Evolutionary conservation across 2,797 vertebrate genomes (phyloP).

Genomic region (Alectoris magna): DNA sequence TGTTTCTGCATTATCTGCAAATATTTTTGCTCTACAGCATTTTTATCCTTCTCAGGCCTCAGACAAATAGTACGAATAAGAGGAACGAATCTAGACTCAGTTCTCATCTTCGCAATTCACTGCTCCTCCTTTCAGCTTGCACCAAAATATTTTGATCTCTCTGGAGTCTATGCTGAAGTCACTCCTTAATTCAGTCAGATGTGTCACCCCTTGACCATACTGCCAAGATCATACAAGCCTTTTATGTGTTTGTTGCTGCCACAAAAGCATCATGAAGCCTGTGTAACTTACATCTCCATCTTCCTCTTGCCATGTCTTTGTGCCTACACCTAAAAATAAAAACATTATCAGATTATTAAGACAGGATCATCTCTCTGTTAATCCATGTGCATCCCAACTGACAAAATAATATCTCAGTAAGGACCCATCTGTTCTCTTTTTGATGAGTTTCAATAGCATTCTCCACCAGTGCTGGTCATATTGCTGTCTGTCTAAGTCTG

Average conservation of each 20-base stretch:
- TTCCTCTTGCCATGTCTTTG: slow-evolving; percentile 11
- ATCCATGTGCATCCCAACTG: slow-evolving; percentile 13
- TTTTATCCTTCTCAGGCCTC: slow-evolving; percentile 25
- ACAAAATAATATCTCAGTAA: slow-evolving; percentile 46
- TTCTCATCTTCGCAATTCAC: not conserved
- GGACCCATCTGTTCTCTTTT: not conserved
- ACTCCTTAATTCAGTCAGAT: slow-evolving; percentile 16
- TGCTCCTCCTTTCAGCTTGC: slow-evolving; percentile 12
- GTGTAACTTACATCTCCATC: not conserved
- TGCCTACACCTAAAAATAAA: slow-evolving; percentile 25
- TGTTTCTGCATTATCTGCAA: slow-evolving; percentile 46
- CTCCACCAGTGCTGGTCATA: slow-evolving; percentile 30
- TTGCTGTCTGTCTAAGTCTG: slow-evolving; percentile 28
- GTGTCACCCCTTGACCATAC: not conserved
- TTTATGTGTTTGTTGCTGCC: not conserved
- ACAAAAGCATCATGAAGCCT: not conserved
- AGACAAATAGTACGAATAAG: not conserved
- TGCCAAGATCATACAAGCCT: not conserved
- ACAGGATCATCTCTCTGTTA: slow-evolving; percentile 13
- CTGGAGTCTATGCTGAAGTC: not conserved
- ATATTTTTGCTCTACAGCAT: slow-evolving; percentile 36
- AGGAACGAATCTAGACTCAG: not conserved
- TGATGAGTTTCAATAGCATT: slow-evolving; percentile 24
- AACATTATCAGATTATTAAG: slow-evolving; percentile 15
- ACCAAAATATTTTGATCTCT: not conserved